Percentiles rank a stretch among this genome's conserved stretches.
phyloP scores from a whole-genome alignment of 2,113 vertebrate species.

The Picathartes gymnocephalus region DNA sequence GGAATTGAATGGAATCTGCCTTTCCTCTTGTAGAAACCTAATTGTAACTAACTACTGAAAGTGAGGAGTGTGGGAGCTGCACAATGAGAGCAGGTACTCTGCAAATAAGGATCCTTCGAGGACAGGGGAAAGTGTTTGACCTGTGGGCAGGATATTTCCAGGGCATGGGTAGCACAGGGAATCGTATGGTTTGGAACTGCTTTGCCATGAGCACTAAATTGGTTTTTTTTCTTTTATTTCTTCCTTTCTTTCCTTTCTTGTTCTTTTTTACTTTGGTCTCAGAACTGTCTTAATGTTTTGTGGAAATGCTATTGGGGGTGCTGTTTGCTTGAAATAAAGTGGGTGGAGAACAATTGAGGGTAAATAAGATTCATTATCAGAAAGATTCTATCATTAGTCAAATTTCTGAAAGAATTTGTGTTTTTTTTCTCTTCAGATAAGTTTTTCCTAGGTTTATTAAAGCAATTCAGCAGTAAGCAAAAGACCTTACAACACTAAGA shows the following conservation, averaged over 20 bases:
- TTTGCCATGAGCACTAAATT: not conserved
- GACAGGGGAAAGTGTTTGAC: slow-evolving; percentile 4
- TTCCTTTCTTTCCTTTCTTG: not conserved
- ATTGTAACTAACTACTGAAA: slow-evolving; percentile 38
- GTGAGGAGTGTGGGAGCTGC: slow-evolving; percentile 39
- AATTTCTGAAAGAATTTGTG: not conserved
- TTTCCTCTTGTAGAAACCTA: slow-evolving; percentile 45
- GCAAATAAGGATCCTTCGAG: not conserved
- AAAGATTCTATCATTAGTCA: slow-evolving; percentile 34
- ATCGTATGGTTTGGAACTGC: slow-evolving; percentile 14
- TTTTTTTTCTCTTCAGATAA: not conserved
- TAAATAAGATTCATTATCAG: slow-evolving; percentile 37
- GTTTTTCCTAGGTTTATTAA: not conserved
- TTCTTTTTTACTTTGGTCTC: slow-evolving; percentile 23
- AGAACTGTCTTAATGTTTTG: slow-evolving; percentile 45
- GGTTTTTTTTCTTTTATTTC: not conserved
- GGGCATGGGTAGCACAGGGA: slow-evolving; percentile 25
- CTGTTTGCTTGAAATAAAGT: slow-evolving; percentile 63
- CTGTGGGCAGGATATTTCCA: slow-evolving; percentile 48
- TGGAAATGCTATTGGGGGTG: slow-evolving; percentile 28
- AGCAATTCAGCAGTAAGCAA: not conserved
- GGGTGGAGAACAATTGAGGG: slow-evolving; percentile 25
- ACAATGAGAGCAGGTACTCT: slow-evolving; percentile 17
- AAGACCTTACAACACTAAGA: not conserved
- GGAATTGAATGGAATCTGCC: slow-evolving; percentile 21